A percentile compares a stretch with the other conserved stretches of the same genome.
Evolutionary conservation across 2,113 vertebrate species (phyloP).

Genomic region (Thalassoma bifasciatum): DNA sequence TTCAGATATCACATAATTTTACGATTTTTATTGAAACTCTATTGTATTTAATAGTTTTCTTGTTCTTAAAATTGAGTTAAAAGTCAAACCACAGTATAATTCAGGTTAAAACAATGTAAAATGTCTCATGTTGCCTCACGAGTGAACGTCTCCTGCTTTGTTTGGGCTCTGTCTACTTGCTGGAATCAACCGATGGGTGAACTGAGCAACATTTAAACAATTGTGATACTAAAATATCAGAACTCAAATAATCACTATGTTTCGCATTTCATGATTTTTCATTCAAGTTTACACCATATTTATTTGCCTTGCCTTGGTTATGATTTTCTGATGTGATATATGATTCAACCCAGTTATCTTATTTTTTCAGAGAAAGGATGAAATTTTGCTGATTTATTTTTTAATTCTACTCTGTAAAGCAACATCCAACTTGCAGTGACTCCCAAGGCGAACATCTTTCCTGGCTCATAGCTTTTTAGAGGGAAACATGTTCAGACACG

Average conservation of each 20-base stretch:
- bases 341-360: not conserved
- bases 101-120: accelerated
- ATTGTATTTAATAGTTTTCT: not conserved
- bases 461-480: not conserved
- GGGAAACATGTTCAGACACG: not conserved
- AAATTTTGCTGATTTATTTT: not conserved
- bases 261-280: not conserved
- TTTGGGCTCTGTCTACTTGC: slow-evolving; percentile 66
- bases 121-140: not conserved
- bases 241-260: too few species aligned
- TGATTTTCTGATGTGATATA: not conserved
- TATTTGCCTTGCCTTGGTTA: not conserved
- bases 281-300: too few species aligned
- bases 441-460: not conserved
- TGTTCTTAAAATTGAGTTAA: accelerated
- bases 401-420: not conserved
- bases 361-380: not conserved
- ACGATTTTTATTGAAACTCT: not conserved
- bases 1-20: not conserved
- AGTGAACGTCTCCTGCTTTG: not conserved
- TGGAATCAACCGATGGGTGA: slow-evolving; percentile 25
- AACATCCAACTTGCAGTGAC: not conserved
- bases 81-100: accelerated
- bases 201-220: not conserved
- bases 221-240: accelerated